Percentiles rank a stretch among this genome's conserved stretches.
phyloP scores from a whole-genome alignment of 1,140 invertebrate species.

The Choristoneura fumiferana region DNA sequence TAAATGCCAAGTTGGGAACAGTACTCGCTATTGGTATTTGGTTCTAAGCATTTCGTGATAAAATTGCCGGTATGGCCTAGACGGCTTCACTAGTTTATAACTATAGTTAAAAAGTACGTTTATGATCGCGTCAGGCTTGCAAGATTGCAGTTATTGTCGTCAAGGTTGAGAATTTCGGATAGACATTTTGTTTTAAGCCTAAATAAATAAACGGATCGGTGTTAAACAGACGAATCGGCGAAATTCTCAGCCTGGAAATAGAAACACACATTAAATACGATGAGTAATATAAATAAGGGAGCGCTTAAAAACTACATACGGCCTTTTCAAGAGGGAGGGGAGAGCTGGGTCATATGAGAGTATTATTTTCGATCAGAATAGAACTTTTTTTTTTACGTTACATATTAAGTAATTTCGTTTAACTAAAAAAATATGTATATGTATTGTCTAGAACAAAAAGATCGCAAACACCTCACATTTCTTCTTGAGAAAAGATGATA shows the following conservation, averaged over 20 bases:
- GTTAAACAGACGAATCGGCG: constrained; percentile 22
- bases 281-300: neutral
- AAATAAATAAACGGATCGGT: constrained; percentile 7
- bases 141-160: constrained; percentile 16
- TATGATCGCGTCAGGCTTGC: neutral
- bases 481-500: no score
- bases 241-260: constrained; percentile 39
- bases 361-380: no score
- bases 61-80: constrained; percentile 1
- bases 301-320: constrained; percentile 5
- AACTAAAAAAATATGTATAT: no score
- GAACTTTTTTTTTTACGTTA: no score
- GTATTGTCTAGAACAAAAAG: no score
- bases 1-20: constrained; percentile 31
- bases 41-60: no score
- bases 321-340: no score
- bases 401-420: no score
- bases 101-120: constrained; percentile 9
- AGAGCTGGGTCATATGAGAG: no score
- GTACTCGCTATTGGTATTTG: no score
- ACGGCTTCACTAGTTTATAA: neutral
- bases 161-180: constrained; percentile 38
- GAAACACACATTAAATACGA: constrained; percentile 6
- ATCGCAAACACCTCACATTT: no score
- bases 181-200: constrained; percentile 16